These are phyloP conservation scores for Megaustenia siamemsis DNA, from an alignment of 2,888 invertebrate species.

Conservation along the genomic window DNA sequence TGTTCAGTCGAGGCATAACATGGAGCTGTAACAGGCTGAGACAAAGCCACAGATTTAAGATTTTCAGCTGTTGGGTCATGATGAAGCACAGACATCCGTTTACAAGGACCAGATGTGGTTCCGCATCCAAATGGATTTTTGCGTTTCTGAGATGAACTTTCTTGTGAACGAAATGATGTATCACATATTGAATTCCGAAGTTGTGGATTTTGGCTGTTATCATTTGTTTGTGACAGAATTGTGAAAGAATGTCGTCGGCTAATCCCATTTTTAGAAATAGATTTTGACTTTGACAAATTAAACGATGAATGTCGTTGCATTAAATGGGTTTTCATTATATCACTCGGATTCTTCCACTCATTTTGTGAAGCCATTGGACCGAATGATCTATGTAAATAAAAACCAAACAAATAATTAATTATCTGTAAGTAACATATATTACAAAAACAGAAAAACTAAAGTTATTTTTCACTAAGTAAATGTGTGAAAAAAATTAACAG, in stretches of 20 bases:
- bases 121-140: conserved; percentile 48
- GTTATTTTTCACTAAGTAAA: too few relatives aligned
- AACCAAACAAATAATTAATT: too few relatives aligned
- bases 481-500: too few relatives aligned
- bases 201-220: neutral
- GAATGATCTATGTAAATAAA: neutral
- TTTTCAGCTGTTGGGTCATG: neutral
- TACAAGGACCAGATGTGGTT: neutral
- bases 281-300: conserved; percentile 18
- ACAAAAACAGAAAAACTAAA: too few relatives aligned
- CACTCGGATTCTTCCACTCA: conserved; percentile 83
- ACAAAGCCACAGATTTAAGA: neutral
- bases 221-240: neutral
- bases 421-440: neutral
- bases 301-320: conserved; percentile 84
- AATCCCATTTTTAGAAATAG: neutral
- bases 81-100: conserved; percentile 36
- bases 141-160: conserved; percentile 36
- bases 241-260: conserved; percentile 28
- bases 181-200: neutral
- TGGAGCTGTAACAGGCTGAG: neutral
- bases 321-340: conserved; percentile 86
- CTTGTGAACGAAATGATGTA: neutral
- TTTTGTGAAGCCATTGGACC: conserved; percentile 23
- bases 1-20: neutral